Evolutionary conservation across 2,113 vertebrate species (phyloP).

Genomic region (Neoarius graeffei): DNA sequence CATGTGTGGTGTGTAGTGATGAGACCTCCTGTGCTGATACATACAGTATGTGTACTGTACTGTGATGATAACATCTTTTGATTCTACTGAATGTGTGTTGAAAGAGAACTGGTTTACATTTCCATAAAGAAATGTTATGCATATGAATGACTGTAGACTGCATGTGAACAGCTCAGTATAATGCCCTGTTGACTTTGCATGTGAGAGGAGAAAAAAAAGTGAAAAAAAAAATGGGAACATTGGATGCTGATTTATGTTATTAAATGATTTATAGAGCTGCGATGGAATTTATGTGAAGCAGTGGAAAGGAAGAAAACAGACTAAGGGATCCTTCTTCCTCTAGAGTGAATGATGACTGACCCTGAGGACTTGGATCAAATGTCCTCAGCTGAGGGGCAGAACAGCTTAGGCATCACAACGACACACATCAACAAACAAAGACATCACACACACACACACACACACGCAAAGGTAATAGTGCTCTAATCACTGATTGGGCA

Average conservation of each 20-base stretch:
- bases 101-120: neutral
- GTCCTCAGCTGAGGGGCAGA: conserved; percentile 4
- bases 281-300: neutral
- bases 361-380: conserved; percentile 4
- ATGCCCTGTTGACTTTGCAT: neutral
- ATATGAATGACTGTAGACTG: neutral
- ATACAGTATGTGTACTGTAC: neutral
- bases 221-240: neutral
- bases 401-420: neutral
- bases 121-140: neutral
- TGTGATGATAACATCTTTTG: neutral
- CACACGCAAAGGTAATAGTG: neutral
- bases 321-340: conserved; percentile 3
- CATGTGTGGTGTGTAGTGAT: neutral
- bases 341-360: conserved; percentile 19
- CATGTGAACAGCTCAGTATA: neutral
- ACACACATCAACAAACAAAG: neutral
- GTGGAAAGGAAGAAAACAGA: neutral
- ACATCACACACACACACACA: neutral
- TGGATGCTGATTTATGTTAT: neutral
- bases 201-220: too few species aligned
- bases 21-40: neutral
- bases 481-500: neutral
- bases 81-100: neutral
- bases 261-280: conserved; percentile 13